Evolutionary conservation across 2,113 vertebrate species (phyloP), one percentile per base, ranked within the genome.

Genomic region (Ailurus styani): DNA sequence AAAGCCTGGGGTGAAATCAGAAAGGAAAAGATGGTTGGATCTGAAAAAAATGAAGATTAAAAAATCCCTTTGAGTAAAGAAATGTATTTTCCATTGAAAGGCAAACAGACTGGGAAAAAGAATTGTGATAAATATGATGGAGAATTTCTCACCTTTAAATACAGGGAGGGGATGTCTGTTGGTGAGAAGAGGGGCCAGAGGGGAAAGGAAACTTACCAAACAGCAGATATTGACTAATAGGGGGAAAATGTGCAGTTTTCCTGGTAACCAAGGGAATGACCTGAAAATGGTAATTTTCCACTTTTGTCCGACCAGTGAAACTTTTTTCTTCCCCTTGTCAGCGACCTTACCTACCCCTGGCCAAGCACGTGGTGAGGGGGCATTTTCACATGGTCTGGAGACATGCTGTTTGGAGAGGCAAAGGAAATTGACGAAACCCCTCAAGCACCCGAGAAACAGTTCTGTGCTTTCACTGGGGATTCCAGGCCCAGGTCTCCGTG

Each of bases 201-300:
- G 1, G 34, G 66, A 37, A 68, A 34, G 64, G 3, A 37, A 42
- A 25, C 9, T 21, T 27, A 6, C 12, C 34, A 17, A 12, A 5
- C 31, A 1, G 40, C 50, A 4, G 27, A 5, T 34, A 2, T 7
- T 40, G 1, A 8, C 23, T 45, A 0, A 12, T 6, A n/a, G n/a
- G 0, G 31, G 55, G 6, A 14, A 62, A 34, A 29, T 0, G 10
- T 21, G 20, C 50, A 5, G 3, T 27, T 57, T 40, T 54, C 3
- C 7, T 0, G 6, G 34, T 27, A 21, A 17, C 68, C 54, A 20
- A 13, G 79, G 60, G 21, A 47, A 40, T 21, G 42, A 14, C 62
- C 20, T 1, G 52, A 23, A 47, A 42, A 29, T 31, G 13, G 17
- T 0, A 1, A 75, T 40, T 37, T 34, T 23, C 45, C 13, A 42